Base-by-base conservation (phyloP, 2,797 vertebrate genomes). In the Meda fulgida region DNA sequence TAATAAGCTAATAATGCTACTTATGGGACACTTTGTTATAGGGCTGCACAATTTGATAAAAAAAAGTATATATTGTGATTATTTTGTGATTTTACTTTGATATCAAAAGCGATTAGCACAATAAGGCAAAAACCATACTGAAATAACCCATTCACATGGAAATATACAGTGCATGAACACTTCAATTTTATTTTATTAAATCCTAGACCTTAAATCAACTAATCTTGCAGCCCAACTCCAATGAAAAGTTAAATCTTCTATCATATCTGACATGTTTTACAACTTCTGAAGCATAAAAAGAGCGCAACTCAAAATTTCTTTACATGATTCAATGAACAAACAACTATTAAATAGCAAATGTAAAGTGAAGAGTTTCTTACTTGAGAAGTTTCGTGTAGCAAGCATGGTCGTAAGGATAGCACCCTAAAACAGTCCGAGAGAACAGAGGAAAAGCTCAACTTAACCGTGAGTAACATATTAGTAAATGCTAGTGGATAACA, bases 351-450 rank as follows among this genome's bases (percentile, higher is more conserved):
- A 31, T 1, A 78, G 7, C 14, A 51, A 11, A 60, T 16, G 38
- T 60, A 21, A 43, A 51, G 21, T 31, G 26, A 26, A 16, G 34
- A 13, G 19, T 38, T 51, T 93, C 94, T 86, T 96, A 99, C 98
- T 98, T 97, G 98, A 98, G 92, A 99, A 99, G 94, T 98, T 99
- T 87, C 98, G 97, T 69, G 98, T 99, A 89, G 97, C 98, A 83
- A 99, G 94, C 98, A 99, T 99, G 3, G 98, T 99, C 58, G 98
- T 99, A 90, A 99, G 93, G 92, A 99, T 99, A 53, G 98, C 98
- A 19, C 98, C 98, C 98, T 99, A 90, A 81, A 72, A 46, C 60
- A 84, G 31, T 65, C 31, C 72, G 60, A 85, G 7, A 81, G 14
- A 23, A 77, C 70, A 76, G 1, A 60, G 34, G 34, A 36, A 38